Evolutionary conservation across 2,888 invertebrate species (phyloP), one percentile per base, ranked within the genome.

Genomic region (Conus canariensis): DNA sequence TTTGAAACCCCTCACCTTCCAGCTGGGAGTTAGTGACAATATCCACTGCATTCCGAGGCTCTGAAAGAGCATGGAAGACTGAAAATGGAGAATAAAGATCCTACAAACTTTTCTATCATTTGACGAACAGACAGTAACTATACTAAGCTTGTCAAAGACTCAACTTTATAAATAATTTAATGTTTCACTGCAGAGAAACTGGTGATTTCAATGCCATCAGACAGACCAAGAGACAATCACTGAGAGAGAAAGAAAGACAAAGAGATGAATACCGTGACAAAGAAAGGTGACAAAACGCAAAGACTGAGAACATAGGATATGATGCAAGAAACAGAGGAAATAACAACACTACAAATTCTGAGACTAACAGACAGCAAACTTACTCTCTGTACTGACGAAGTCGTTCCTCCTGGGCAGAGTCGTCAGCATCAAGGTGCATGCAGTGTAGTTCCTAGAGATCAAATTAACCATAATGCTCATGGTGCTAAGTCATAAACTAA

Each of bases 371-470:
- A 45, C 3, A 45, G 6, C 8, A 80, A 30, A 80, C 90, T 90
- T 60, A 90, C 90, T 90, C 80, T 83, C 22, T 19, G 45, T 90
- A 90, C 70, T 90, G 90, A 19, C 85, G 90, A n/a, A 85, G 67
- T 85, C 88, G 87, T 82, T 90, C 90, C 45, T 22, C 64, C 30
- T 90, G 83, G n/a, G 77, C 64, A 12, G 80, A 45, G 45, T 88
- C 90, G 6, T 88, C 88, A 45, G n/a, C 25, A 70, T 85, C 60
- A 4, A 90, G 74, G 30, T 92, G 91, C 80, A 93, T 87, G 60
- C 89, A 89, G 83, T 91, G 91, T 19, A 90, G 87, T 58, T 83
- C 56, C 92, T 90, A 93, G 94, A 90, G 19, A 90, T 93, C 25
- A 89, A 90, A 88, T 85, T 64, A 56, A 86, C 12, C 45, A 45